Conservation (phyloP, 2,797 vertebrate species). For the Micropoecilia bifurca region DNA sequence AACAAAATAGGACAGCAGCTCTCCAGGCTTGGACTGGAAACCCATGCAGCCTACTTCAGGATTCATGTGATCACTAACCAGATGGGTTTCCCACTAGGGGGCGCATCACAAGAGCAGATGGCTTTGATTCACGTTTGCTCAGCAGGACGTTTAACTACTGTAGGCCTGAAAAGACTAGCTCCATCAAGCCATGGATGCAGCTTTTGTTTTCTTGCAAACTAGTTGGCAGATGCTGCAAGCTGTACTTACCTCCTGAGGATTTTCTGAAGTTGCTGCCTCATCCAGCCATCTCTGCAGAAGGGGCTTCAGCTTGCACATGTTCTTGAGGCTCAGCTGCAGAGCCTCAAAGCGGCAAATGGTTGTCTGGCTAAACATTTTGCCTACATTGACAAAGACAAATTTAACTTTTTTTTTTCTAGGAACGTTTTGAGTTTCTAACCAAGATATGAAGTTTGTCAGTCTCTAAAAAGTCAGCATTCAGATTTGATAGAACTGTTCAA, state of each 20-base stretch:
- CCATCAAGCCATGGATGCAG: slow-evolving; percentile 2
- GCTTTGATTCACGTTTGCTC: slow-evolving; percentile 14
- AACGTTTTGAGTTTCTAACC: neutral
- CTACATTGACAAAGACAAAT: slow-evolving; percentile 42
- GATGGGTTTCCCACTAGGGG: slow-evolving; percentile 34
- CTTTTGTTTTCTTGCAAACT: slow-evolving; percentile 57
- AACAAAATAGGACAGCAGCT: neutral
- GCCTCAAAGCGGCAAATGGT: slow-evolving; percentile 89
- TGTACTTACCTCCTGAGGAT: slow-evolving; percentile 84
- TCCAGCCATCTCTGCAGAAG: slow-evolving; percentile 85
- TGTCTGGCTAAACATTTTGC: slow-evolving; percentile 89
- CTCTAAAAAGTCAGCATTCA: neutral
- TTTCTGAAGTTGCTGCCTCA: slow-evolving; percentile 82
- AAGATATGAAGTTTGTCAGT: no score
- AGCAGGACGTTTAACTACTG: slow-evolving; percentile 38
- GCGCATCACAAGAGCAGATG: slow-evolving; percentile 3
- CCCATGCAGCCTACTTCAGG: neutral
- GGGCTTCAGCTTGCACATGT: slow-evolving; percentile 88
- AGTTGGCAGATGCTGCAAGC: slow-evolving; percentile 44
- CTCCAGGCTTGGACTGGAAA: neutral
- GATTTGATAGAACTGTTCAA: neutral
- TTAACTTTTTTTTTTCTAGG: neutral
- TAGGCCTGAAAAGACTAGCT: slow-evolving; percentile 20
- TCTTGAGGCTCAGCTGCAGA: slow-evolving; percentile 85
- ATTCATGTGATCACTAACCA: neutral